Evolutionary conservation across 2,113 vertebrate genomes (phyloP), one percentile per base, ranked within the genome.

Genomic region (Oriolus oriolus): DNA sequence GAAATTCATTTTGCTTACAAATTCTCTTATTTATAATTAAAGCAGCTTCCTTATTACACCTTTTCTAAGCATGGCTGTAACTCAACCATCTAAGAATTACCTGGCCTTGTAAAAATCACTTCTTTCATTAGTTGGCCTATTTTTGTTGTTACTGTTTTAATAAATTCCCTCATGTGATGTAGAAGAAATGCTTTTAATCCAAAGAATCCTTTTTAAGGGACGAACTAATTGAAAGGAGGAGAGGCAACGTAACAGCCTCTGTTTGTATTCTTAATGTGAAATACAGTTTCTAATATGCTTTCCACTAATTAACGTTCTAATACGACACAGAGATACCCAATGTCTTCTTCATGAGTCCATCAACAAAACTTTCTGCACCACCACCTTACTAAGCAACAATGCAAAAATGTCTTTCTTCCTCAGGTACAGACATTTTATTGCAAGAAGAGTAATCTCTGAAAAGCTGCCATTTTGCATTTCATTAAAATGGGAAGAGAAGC

Each of bases 381-480:
- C 47, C 74, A 87, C 84, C 84, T 59, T 80, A 52, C 54, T 60
- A 94, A 96, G 96, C 88, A 84, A 45, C 19, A 88, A 70, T 31
- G 16, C 37, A 77, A 60, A 77, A 59, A 52, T 0, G 0, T 33
- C 33, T 19, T 60, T 52, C 22, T 69, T 44, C 27, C 45, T 44
- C 76, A 74, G 57, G 86, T 89, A 78, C 41, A 95, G 79, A 93
- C 65, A 92, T 63, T 93, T 95, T 89, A 94, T 83, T 97, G 95
- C 89, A 93, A 95, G 77, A 93, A 89, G 7, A 91, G 81, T 54
- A 90, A 90, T 82, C 89, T 91, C 57, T 90, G 47, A 93, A 95
- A 95, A 95, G 76, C 44, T 97, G 68, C 71, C 66, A 94, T 93
- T 92, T 95, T 95, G 81, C 87, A 92, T 96, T 92, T 95, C 94